Base-by-base conservation (phyloP, 2,113 vertebrate species). In the Erinaceus europaeus region DNA sequence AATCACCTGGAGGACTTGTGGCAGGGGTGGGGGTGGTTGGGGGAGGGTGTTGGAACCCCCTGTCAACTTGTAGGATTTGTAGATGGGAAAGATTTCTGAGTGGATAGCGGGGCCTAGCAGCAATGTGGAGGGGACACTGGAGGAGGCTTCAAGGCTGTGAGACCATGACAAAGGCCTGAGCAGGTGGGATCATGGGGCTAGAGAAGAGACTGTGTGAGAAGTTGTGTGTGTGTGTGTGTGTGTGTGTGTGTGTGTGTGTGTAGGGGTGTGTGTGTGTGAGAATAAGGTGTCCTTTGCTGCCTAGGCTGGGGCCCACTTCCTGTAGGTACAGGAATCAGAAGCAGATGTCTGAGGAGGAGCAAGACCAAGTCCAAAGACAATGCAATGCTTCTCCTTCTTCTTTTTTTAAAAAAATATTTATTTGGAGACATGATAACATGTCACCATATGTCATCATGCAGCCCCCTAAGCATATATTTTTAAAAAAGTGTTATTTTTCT, bases 261-360 rank as follows among this genome's bases (percentile, higher is more conserved):
- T n/a, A n/a, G n/a, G n/a, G n/a, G n/a, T n/a, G n/a, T n/a, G n/a
- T n/a, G n/a, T n/a, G n/a, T n/a, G n/a, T n/a, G 0, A 44, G 7
- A 46, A 44, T 9, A 14, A 0, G 32, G 3, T 32, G 44, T 38
- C 27, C 0, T 36, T 55, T 53, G 55, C 21, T 17, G 34, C 21
- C 53, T 21, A 55, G 55, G 44, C 9, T 9, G 15, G 61, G 68
- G 32, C 52, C 1, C n/a, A 46, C 80, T 42, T 29, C 34, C 69
- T 6, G 2, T 14, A 64, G 71, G 25, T 1, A 5, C 59, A n/a
- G n/a, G n/a, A n/a, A n/a, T n/a, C 14, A 13, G 61, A 38, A 17
- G 23, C 5, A 6, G 9, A 42, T 40, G 29, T 21, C 44, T 14
- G 48, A 38, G 25, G 7, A n/a, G 7, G 14, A 78, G 11, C 14